phyloP scores from a whole-genome alignment of 1,140 invertebrate species.

The Pachyrhynchus sulphureomaculatus region DNA sequence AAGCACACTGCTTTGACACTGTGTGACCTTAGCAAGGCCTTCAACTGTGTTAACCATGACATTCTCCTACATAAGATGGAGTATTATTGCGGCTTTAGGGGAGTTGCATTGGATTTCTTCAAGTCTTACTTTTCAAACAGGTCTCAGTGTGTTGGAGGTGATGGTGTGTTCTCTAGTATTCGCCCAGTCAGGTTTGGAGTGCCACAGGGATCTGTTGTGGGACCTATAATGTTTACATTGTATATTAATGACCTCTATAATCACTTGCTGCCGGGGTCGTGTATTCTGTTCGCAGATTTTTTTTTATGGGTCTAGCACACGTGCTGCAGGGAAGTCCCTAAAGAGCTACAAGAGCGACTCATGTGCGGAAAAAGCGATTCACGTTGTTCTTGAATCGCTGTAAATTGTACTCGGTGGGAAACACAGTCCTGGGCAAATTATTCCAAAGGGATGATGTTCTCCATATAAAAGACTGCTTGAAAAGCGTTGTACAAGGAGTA shows the following conservation, averaged over 20 bases:
- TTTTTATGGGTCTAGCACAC: too few relatives aligned
- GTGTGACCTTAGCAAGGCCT: constrained; percentile 27
- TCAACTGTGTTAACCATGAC: constrained; percentile 28
- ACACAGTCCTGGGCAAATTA: too few relatives aligned
- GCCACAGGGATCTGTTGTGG: constrained; percentile 13
- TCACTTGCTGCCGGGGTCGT: not conserved
- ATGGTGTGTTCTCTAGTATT: not conserved
- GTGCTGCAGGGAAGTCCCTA: too few relatives aligned
- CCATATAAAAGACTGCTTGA: too few relatives aligned
- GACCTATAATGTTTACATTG: constrained; percentile 5
- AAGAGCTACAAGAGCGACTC: too few relatives aligned
- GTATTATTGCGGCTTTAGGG: not conserved
- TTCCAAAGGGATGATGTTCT: too few relatives aligned
- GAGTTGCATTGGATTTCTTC: not conserved
- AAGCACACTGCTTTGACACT: constrained; percentile 6
- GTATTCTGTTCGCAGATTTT: not conserved
- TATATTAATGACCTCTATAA: constrained; percentile 9
- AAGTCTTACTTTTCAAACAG: not conserved
- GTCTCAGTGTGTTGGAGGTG: not conserved
- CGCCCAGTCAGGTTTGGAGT: not conserved
- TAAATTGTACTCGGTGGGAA: too few relatives aligned
- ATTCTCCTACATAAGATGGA: constrained; percentile 7
- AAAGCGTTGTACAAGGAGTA: too few relatives aligned
- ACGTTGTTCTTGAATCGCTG: too few relatives aligned
- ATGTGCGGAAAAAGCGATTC: too few relatives aligned